Percentiles rank a stretch among this genome's conserved stretches.
Evolutionary conservation across 2,888 invertebrate species (phyloP).

Genomic region (Sycophila texana): DNA sequence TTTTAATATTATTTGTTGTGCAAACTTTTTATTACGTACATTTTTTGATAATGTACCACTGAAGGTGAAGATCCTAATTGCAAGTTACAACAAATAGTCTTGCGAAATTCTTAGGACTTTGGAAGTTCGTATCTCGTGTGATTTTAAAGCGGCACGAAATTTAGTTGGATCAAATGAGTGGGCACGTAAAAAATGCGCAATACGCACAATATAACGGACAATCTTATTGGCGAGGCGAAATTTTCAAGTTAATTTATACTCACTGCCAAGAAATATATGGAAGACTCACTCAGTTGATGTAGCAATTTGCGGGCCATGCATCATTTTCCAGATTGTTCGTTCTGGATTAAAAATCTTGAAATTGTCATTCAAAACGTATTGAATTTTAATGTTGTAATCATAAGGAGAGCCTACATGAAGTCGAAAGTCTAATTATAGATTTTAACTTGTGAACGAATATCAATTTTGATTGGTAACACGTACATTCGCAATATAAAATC

Average conservation of each 20-base stretch:
- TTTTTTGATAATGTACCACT: constrained; percentile 41
- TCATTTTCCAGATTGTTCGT: constrained; percentile 44
- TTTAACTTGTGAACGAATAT: too few species aligned
- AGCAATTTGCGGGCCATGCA: constrained; percentile 44
- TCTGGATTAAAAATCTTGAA: constrained; percentile 39
- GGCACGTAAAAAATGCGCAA: constrained; percentile 48
- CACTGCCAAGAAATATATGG: constrained; percentile 44
- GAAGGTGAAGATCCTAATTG: constrained; percentile 33
- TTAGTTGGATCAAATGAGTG: constrained; percentile 50
- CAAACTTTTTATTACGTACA: constrained; percentile 30
- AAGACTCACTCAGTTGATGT: constrained; percentile 46
- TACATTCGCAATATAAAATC: too few species aligned
- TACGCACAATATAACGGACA: constrained; percentile 58
- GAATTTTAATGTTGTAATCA: not conserved
- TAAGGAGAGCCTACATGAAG: not conserved
- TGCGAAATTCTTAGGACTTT: constrained; percentile 32
- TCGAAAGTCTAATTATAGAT: too few species aligned
- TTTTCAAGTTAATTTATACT: constrained; percentile 36
- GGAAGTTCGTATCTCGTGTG: constrained; percentile 47
- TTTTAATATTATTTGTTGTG: constrained; percentile 42
- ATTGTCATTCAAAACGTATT: constrained; percentile 47
- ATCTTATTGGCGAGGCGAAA: constrained; percentile 47
- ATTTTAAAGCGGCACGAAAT: constrained; percentile 42
- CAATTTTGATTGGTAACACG: too few species aligned
- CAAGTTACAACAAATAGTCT: constrained; percentile 12